Evolutionary conservation across 2,888 invertebrate species (phyloP), one percentile per base, ranked within the genome.

Genomic region (Ornithoptera priamus): DNA sequence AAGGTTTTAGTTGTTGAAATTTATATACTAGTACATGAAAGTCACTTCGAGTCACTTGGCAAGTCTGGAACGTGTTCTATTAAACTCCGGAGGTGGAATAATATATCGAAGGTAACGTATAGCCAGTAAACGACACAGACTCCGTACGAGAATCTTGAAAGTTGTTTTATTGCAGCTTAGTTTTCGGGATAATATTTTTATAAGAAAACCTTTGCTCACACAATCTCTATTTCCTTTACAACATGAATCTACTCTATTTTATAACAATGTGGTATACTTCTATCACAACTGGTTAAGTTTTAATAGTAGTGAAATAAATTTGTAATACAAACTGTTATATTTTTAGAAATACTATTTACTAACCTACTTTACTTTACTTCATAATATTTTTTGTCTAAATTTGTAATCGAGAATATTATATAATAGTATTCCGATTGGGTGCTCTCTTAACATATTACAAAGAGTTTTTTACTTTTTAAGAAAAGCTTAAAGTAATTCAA

Each of bases 31-130:
- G 18, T 57, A 61, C n/a, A 46, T 24, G 56, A 53, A 63, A 63
- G 53, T 53, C 53, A 63, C 50, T 63, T 24, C 17, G 50, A 53
- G n/a, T 56, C 57, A 58, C 39, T 58, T 56, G 56, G 57, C 36
- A 58, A 65, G 22, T 39, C 39, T 65, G 65, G 57, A 53, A 65
- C 42, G 65, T 65, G 65, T 65, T 36, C 64, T 53, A 65, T 65
- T 65, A 65, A 42, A 30, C 56, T 56, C 58, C 39, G 58, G 58
- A 65, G 36, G 22, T 42, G 20, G 24, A 50, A 15, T 58, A 42
- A 65, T 65, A 58, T 58, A 65, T 65, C 36, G 65, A 58, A 58
- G 56, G 64, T 56, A 64, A 24, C 50, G n/a, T 12, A 57, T 20
- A 20, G 20, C 20, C 57, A 20, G 20, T 57, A 5, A 57, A 20